A percentile compares a stretch with the other conserved stretches of the same genome.
phyloP scores from a whole-genome alignment of 2,113 vertebrate species.

The Xiphias gladius region DNA sequence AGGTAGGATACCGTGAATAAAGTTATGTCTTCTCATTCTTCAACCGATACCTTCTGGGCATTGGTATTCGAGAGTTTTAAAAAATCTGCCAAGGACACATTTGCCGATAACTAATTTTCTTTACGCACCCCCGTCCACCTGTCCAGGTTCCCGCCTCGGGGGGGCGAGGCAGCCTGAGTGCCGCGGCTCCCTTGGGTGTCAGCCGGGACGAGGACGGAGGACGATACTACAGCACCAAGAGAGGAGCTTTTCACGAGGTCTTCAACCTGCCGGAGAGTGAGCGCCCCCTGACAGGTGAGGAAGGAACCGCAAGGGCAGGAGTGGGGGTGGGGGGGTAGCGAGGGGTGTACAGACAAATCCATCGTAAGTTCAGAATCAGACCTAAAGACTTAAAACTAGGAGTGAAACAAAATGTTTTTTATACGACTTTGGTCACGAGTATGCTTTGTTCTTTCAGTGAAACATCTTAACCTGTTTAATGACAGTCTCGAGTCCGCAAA shows the following conservation, averaged over 20 bases:
- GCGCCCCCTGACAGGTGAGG: conserved; percentile 91
- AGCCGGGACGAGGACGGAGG: conserved; percentile 90
- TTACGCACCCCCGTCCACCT: neutral
- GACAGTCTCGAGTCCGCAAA: too few relatives aligned
- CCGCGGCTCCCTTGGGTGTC: conserved; percentile 81
- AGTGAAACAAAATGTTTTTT: too few relatives aligned
- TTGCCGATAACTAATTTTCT: too few relatives aligned
- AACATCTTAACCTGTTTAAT: too few relatives aligned
- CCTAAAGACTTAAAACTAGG: too few relatives aligned
- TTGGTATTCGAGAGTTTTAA: too few relatives aligned
- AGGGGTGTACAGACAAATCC: neutral
- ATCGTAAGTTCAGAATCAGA: too few relatives aligned
- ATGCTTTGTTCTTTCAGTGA: too few relatives aligned
- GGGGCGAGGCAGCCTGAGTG: conserved; percentile 80
- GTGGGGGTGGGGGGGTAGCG: neutral
- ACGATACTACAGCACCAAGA: conserved; percentile 90
- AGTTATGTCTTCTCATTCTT: neutral
- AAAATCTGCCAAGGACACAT: too few relatives aligned
- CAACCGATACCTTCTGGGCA: too few relatives aligned
- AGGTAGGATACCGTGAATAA: neutral
- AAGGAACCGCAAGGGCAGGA: neutral
- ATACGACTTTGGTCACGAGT: too few relatives aligned
- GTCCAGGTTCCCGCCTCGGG: conserved; percentile 84
- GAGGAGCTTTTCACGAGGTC: conserved; percentile 93
- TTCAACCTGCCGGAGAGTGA: conserved; percentile 94